Conservation (phyloP, 2,797 vertebrate species). For the Microtus californicus region DNA sequence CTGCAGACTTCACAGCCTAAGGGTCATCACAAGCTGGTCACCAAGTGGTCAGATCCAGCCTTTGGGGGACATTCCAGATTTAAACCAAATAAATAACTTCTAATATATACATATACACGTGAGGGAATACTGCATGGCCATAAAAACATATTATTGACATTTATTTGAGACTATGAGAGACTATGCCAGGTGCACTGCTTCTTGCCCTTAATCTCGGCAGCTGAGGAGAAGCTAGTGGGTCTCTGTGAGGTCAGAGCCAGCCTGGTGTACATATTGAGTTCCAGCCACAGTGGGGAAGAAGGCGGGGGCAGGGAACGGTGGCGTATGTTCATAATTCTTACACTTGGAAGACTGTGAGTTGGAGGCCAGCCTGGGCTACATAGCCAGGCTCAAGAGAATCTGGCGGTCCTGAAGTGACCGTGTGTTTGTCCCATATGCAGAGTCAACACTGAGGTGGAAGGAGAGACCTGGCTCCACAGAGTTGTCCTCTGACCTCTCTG, state of each 20-base stretch:
- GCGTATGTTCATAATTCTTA: background rate
- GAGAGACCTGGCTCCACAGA: background rate
- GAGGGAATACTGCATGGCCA: background rate
- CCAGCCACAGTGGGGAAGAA: background rate
- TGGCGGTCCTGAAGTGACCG: too few species aligned
- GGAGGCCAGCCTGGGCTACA: background rate
- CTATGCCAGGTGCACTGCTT: background rate
- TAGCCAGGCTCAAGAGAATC: background rate
- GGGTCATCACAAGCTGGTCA: background rate
- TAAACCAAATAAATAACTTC: too few species aligned
- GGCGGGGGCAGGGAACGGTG: background rate
- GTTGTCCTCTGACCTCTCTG: background rate
- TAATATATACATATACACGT: background rate
- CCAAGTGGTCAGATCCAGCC: background rate
- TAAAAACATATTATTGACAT: slow-evolving; percentile 18
- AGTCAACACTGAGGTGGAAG: background rate
- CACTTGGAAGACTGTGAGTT: background rate
- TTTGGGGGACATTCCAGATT: background rate
- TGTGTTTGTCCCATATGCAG: background rate
- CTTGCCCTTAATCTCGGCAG: background rate
- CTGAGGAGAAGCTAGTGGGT: background rate
- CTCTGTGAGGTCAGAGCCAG: background rate
- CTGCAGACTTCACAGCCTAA: background rate
- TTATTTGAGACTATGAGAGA: background rate
- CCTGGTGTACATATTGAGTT: background rate